Evolutionary conservation across 2,113 vertebrate species (phyloP), one percentile per base, ranked within the genome.

Genomic region (Paralichthys olivaceus): DNA sequence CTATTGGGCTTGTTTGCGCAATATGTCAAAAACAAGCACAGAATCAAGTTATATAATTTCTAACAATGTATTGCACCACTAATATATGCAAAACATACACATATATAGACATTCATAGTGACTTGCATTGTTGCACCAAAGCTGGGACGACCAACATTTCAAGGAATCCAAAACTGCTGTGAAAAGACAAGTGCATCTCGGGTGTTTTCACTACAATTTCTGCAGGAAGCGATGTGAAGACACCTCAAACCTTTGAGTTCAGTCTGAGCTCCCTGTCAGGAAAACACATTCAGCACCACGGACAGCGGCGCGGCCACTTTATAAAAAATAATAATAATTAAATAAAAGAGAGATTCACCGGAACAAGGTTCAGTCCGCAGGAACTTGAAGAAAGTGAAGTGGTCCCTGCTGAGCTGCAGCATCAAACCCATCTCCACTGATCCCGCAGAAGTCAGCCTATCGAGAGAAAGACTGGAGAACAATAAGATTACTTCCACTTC

Each of bases 261-360:
- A 34, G 19, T 53, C 8, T 3, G 13, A 53, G 49, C 49, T 20
- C 20, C 49, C 20, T n/a, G 8, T 53, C 49, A 0, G 49, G 1
- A 53, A 51, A 84, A 84, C 57, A 0, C 51, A 59, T 90, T 93
- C 91, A 93, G 91, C 86, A 93, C 91, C 90, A 84, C 77, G 87
- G 91, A 91, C 87, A 93, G 91, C 88, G 82, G 70, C 56, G 22
- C 7, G 1, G 11, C 3, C 37, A 0, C 25, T 59, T 75, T 40
- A 69, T 45, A 40, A n/a, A 12, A 7, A 84, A 69, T 45, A 40
- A n/a, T 8, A 7, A 84, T 29, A 2, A 34, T 9, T 15, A 40
- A 61, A 60, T 59, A 53, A 54, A 57, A 55, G 0, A 29, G 4
- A 58, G 5, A 22, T 17, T 28, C 17, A 6, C 1, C 51, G 13